Evolutionary conservation across 2,797 vertebrate genomes (phyloP), one percentile per base, ranked within the genome.

Genomic region (Gambelia wislizenii): DNA sequence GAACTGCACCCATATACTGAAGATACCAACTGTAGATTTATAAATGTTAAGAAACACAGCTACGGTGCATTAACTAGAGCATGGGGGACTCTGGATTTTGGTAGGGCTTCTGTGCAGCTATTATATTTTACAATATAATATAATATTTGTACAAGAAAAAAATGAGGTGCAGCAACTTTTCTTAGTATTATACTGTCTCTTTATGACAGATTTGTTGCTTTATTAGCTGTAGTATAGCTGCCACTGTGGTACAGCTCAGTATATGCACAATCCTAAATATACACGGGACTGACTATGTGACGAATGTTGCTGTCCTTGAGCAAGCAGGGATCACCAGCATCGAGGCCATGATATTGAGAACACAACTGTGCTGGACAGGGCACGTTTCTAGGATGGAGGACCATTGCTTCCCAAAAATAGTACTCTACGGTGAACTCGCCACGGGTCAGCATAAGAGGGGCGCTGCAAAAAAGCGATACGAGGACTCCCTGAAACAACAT

Each of bases 71-170:
- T 1, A 25, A 77, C 13, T 14, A 77, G 6, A 4, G 33, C 12
- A 47, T 44, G n/a, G 74, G 6, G n/a, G 52, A 47, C 25, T 70
- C 14, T 22, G 6, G 25, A n/a, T 90, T 27, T 84, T 89, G 88
- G 69, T 61, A 52, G 91, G n/a, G 90, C 5, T 74, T 27, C 80
- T 3, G 75, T 69, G 89, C 69, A 86, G 56, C 75, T 89, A 42
- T 87, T 30, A 83, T 75, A 33, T 59, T 94, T 25, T 90, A 39
- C 90, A 91, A 87, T 90, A 39, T 9, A 20, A 18, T 93, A 61
- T 49, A 36, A 36, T 83, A 61, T 42, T 49, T 0, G 0, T 25
- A 27, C 5, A n/a, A 91, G 33, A 91, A 93, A 67, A 13, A 88
- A 70, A 86, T 85, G 80, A 42, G 44, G 69, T 69, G 44, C 70